phyloP scores from a whole-genome alignment of 2,797 vertebrate species.

The Thaleichthys pacificus region DNA sequence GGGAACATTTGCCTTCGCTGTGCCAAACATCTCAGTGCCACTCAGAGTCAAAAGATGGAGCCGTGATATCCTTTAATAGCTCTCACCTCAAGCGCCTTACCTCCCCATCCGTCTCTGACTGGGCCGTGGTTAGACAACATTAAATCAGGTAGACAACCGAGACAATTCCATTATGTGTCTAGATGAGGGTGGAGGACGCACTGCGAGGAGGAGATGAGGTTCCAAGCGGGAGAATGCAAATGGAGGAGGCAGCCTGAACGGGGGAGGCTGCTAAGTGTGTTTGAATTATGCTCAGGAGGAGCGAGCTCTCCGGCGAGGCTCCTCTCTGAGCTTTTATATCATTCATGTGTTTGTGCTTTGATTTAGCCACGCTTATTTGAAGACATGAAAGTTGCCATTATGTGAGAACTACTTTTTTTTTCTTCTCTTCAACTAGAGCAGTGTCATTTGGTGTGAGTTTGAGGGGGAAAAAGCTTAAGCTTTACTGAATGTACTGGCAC shows the following conservation, averaged over 20 bases:
- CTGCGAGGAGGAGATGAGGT: slow-evolving; percentile 46
- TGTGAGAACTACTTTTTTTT: not conserved
- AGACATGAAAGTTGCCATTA: slow-evolving; percentile 1
- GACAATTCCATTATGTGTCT: slow-evolving; percentile 57
- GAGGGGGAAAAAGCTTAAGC: not conserved
- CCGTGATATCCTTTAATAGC: slow-evolving; percentile 33
- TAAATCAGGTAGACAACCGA: slow-evolving; percentile 61
- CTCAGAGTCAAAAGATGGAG: not conserved
- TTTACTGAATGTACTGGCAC: no score
- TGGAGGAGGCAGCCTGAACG: slow-evolving; percentile 31
- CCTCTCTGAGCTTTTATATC: slow-evolving; percentile 1
- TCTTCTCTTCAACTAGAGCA: not conserved
- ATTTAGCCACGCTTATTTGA: slow-evolving; percentile 4
- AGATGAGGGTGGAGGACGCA: slow-evolving; percentile 53
- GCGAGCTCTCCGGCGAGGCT: slow-evolving; percentile 22
- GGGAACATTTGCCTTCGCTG: slow-evolving; percentile 1
- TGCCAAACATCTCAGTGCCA: slow-evolving; percentile 4
- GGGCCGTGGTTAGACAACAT: slow-evolving; percentile 53
- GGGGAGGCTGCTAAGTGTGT: slow-evolving; percentile 27
- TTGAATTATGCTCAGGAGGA: slow-evolving; percentile 38
- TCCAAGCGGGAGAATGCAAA: slow-evolving; percentile 49
- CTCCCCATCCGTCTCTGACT: slow-evolving; percentile 36
- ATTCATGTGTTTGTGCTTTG: slow-evolving; percentile 5
- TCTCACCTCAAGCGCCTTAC: slow-evolving; percentile 43
- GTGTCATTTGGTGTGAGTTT: slow-evolving; percentile 2